Conservation (phyloP, 2,113 vertebrate genomes). For the Nannobrachium achirus region DNA sequence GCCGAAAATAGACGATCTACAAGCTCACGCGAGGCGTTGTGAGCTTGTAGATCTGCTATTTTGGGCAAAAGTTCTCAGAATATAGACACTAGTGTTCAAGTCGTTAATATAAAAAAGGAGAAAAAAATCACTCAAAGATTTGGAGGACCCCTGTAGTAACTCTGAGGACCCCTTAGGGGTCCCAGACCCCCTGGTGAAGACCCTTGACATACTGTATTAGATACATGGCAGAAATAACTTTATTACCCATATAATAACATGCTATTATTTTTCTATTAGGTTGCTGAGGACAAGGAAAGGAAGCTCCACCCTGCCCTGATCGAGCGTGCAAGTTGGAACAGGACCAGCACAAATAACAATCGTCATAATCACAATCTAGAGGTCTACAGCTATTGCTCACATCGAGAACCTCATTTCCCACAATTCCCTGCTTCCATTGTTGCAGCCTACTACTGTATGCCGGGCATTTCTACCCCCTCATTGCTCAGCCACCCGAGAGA, state of each 20-base stretch:
- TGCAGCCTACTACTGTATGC: background rate
- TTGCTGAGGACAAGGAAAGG: background rate
- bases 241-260: slow-evolving; percentile 9
- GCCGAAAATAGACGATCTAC: too few relatives aligned
- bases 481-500: slow-evolving; percentile 44
- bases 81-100: too few relatives aligned
- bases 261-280: slow-evolving; percentile 39
- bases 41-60: too few relatives aligned
- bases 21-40: too few relatives aligned
- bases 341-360: slow-evolving; percentile 8
- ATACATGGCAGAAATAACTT: background rate
- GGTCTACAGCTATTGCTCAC: background rate
- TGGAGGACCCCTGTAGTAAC: too few relatives aligned
- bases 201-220: background rate
- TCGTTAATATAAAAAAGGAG: too few relatives aligned
- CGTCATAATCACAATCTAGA: too few relatives aligned
- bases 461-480: slow-evolving; percentile 28
- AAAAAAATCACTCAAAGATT: too few relatives aligned
- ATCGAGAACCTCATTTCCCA: background rate
- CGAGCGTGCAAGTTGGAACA: background rate
- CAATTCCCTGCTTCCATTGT: background rate
- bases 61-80: too few relatives aligned
- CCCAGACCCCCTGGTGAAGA: too few relatives aligned
- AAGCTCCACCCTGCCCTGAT: background rate
- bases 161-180: too few relatives aligned